These are phyloP conservation scores for Heterocephalus glaber DNA, from an alignment of 2,113 vertebrate genomes.

Conservation along the genomic window DNA sequence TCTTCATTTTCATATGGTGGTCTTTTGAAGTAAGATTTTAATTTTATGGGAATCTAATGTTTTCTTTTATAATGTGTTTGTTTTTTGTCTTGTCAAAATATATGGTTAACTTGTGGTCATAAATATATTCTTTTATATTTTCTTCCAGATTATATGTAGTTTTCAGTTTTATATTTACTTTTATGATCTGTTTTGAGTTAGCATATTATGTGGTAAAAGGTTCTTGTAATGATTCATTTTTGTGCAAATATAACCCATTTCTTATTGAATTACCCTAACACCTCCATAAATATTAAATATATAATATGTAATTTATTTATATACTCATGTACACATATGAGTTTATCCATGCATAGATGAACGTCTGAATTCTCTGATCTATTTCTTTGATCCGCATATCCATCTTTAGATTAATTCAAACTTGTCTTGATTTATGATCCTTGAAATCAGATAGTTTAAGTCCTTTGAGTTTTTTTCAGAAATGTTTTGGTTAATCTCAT, in stretches of 20 bases:
- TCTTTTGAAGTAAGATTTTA: not conserved
- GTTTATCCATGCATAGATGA: not conserved
- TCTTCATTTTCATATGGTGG: not conserved
- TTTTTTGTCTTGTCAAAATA: not conserved
- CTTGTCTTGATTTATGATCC: not conserved
- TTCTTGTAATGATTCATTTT: not conserved
- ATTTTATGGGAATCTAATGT: not conserved
- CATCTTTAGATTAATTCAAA: not conserved
- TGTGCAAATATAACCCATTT: not conserved
- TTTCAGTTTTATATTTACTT: not conserved
- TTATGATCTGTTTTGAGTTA: not conserved
- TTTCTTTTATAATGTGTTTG: not conserved
- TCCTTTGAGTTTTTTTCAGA: not conserved
- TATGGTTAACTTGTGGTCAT: not conserved
- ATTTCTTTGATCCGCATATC: not conserved
- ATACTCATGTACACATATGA: not conserved
- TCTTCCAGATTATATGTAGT: not conserved
- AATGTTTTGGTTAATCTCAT: not conserved
- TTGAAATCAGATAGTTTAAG: not conserved
- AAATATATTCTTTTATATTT: not conserved
- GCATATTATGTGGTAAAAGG: not conserved
- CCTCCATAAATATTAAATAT: not conserved
- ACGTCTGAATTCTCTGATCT: not conserved
- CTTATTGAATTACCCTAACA: not conserved
- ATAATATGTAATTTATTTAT: not conserved